Evolutionary conservation across 1,140 invertebrate species (phyloP), one percentile per base, ranked within the genome.

Genomic region (Thalassaphorura encarpata): DNA sequence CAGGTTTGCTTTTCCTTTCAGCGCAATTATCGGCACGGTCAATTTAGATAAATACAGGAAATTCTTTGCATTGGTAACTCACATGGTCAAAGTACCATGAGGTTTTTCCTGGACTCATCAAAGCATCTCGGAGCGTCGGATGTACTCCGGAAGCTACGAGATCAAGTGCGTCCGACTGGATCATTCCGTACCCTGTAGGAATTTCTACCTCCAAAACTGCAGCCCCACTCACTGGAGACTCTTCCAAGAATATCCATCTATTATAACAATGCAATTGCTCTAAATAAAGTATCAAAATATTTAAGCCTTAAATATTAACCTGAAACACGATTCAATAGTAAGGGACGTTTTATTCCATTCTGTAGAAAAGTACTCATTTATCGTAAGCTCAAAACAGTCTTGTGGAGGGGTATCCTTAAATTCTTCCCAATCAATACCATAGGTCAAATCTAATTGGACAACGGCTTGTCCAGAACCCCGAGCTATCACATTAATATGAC

Each of bases 141-240:
- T 75, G 72, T 26, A 52, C 33, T 28, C 62, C 52, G 2, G 57
- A 61, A 4, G 54, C 54, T 3, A 70, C 66, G 33, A 78, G 70
- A n/a, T 62, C 59, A 24, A 67, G 69, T 11, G 80, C 72, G 23
- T 77, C 76, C 23, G 77, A 71, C 64, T 95, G 91, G 70, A 93
- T 87, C 29, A 95, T 80, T 65, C 91, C 84, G 72, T 95, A 97
- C 3, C 94, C 93, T 0, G 91, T 94, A 1, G 93, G 94, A 64
- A 97, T 82, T 15, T 83, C 80, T 26, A 95, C 82, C 73, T 96
- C 92, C 48, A 97, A 69, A 26, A 97, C 89, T 6, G 91, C 83
- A 79, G 95, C 81, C 24, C 93, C 94, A n/a, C 88, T 92, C 29
- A 83, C 76, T 29, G 79, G 70, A 1, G 86, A 85, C 74, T 93